Evolutionary conservation across 2,888 invertebrate species (phyloP).

Genomic region (Phlogophora meticulosa): DNA sequence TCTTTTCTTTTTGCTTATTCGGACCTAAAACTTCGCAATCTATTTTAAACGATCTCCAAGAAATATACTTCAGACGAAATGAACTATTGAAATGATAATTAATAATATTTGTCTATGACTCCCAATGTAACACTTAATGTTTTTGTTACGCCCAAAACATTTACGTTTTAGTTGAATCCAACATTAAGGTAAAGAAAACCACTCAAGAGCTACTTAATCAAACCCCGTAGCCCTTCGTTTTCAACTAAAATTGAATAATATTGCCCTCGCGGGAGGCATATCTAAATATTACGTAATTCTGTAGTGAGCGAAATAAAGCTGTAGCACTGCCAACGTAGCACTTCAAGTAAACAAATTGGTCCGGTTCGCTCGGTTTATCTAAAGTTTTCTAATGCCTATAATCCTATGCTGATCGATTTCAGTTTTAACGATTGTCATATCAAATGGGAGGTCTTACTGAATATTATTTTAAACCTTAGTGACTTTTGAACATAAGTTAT

Average conservation of each 20-base stretch:
- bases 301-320: slow-evolving; percentile 72
- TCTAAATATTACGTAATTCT: slow-evolving; percentile 68
- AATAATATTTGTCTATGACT: slow-evolving; percentile 3
- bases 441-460: neutral
- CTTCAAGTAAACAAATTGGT: slow-evolving; percentile 78
- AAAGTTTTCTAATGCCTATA: slow-evolving; percentile 68
- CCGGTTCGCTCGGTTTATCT: slow-evolving; percentile 72
- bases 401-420: slow-evolving; percentile 45
- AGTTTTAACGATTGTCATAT: slow-evolving; percentile 24
- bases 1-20: slow-evolving; percentile 21
- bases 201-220: slow-evolving; percentile 42
- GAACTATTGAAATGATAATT: neutral
- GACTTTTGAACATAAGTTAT: slow-evolving; percentile 17
- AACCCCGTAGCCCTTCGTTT: slow-evolving; percentile 45
- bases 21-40: slow-evolving; percentile 26
- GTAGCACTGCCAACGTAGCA: slow-evolving; percentile 70
- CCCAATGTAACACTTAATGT: neutral
- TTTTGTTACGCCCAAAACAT: slow-evolving; percentile 13
- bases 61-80: slow-evolving; percentile 20
- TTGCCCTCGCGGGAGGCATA: slow-evolving; percentile 46
- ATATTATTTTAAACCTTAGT: slow-evolving; percentile 16
- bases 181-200: slow-evolving; percentile 41
- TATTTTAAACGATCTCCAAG: slow-evolving; percentile 24
- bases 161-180: slow-evolving; percentile 20
- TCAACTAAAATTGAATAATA: slow-evolving; percentile 57